Evolutionary conservation across 2,797 vertebrate species (phyloP), one percentile per base, ranked within the genome.

Genomic region (Esox lucius): DNA sequence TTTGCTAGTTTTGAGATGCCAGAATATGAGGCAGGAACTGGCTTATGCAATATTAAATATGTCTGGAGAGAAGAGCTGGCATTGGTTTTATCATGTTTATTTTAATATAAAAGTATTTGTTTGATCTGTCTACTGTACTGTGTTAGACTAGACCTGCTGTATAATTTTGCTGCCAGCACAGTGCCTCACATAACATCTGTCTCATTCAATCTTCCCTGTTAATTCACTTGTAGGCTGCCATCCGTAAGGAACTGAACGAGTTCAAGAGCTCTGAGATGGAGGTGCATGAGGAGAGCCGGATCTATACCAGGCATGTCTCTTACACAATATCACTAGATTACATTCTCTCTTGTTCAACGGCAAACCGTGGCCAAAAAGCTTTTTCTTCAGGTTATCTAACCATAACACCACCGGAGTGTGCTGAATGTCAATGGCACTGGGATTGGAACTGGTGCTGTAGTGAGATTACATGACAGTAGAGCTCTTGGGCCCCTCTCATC

Each of bases 241-340:
- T 99, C 87, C 94, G 97, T 81, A 98, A 98, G 89, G 97, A 99
- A 87, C 89, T 99, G 69, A 99, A 99, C 33, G 97, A 99, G 79
- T 99, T 97, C 89, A 99, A 98, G 92, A 98, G 97, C 90, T 95
- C 95, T 33, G 97, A 99, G 92, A 99, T 99, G 97, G 96, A 96
- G 81, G 97, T 99, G 74, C 97, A 99, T 0, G 95, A 96, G 79
- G 95, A 98, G 0, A 99, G 97, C 94, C 95, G 91, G 87, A 95
- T 97, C 83, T 98, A 97, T 83, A 99, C 97, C 19, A 94, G 97
- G 97, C 98, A 78, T 82, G 90, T 17, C 73, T 73, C 13, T 0
- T 56, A 42, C 26, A 64, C 75, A 28, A 51, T 51, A 78, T 86
- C 26, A 71, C 85, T 82, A 76, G 82, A 78, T 83, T 22, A 80